Evolutionary conservation across 2,888 invertebrate genomes (phyloP), one percentile per base, ranked within the genome.

Genomic region (Microctonus brassicae): DNA sequence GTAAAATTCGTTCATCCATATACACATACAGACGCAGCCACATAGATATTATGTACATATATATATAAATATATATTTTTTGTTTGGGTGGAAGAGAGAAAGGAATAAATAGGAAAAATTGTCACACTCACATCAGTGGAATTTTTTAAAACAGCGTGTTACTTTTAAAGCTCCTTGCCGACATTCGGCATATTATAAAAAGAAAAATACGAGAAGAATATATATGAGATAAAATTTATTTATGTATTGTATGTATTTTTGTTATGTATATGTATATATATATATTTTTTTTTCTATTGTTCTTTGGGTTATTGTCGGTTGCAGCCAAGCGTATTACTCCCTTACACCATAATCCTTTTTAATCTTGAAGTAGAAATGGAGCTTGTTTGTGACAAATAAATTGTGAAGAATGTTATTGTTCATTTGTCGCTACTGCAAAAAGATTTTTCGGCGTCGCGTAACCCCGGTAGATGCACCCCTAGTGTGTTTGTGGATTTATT

Each of bases 281-380:
- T 36, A n/a, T 26, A 17, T 70, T 52, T 68, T 63, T 55, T 11
- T 11, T 22, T 53, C 66, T 79, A 83, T 86, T 86, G 86, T 86
- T 85, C 86, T 85, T 82, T 80, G 60, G 79, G 80, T 85, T 82
- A 85, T 85, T 82, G 77, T 73, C 76, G 76, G 76, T 77, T 77
- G 4, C 47, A 82, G 70, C 82, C 80, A 79, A 78, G 83, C 85
- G 82, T 84, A 76, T 81, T 47, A 82, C 78, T 82, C 78, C 73
- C 81, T 82, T 82, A 81, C 83, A 81, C 79, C 81, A 85, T 47
- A 86, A 86, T 86, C 86, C 85, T 81, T 47, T 47, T 81, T 85
- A 86, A 86, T 86, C 86, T 81, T 67, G 70, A 70, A 58, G 26
- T 67, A 74, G 84, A 86, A 84, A 86, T 82, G 80, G 84, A 85